Evolutionary conservation across 2,888 invertebrate species (phyloP), one percentile per base, ranked within the genome.

Genomic region (Apoda limacodes): DNA sequence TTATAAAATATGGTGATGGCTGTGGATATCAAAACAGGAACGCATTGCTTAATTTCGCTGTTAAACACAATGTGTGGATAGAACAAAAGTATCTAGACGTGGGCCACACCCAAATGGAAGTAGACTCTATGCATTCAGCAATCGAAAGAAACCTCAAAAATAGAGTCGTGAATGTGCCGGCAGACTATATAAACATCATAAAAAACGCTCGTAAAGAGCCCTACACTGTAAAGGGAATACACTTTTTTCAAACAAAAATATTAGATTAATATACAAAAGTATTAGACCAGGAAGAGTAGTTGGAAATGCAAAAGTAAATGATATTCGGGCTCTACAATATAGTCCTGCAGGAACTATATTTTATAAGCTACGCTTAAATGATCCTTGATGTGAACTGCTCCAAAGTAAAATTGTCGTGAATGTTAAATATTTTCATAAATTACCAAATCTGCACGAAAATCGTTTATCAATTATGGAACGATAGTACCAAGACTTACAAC

Each of bases 91-190:
- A 30, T 34, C 27, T 44, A 14, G 40, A 45, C 14, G 35, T 40
- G 28, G 45, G 45, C 20, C 45, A 45, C 29, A 43, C 41, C 9
- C 44, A 44, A 25, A 48, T 43, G 43, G 44, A 45, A 28, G 35
- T 35, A 6, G 42, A 43, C 28, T 32, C 32, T 13, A 38, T 46
- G 32, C 44, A 44, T 20, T 34, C 38, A 5, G 25, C 35, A 21
- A 44, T 40, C 17, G 42, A 42, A 30, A 32, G 32, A 25, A 33
- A 35, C 17, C 17, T 35, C 28, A 40, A 35, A 40, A 28, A 40
- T 27, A 27, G 33, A 35, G 25, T 21, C 14, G 33, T 32, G 12
- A 22, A 40, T 34, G 34, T 34, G 10, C 40, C 34, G 23, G 37
- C 37, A 15, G 40, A 40, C 26, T 37, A 34, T 14, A 37, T 40